Conservation (phyloP, 37 sponge, comb jelly and placozoan species). For the Tethya wilhelma region DNA sequence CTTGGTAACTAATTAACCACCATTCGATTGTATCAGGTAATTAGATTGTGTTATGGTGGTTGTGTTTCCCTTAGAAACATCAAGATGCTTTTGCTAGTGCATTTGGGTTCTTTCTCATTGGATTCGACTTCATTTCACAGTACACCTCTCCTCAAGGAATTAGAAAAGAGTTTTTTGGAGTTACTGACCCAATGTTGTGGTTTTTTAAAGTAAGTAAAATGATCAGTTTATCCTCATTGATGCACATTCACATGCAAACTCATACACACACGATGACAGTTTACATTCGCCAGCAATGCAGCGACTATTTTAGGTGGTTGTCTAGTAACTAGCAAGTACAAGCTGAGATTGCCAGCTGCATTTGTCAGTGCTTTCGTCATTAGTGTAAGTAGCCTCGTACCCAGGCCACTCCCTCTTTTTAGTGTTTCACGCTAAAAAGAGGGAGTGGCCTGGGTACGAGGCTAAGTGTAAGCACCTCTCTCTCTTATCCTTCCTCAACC, state of each 20-base stretch:
- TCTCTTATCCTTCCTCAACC: background rate
- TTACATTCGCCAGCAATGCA: conserved; percentile 93
- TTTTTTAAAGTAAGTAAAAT: conserved; percentile 67
- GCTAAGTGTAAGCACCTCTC: too few species aligned
- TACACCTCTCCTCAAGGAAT: conserved; percentile 38
- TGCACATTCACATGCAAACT: background rate
- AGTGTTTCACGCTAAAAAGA: background rate
- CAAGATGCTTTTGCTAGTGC: conserved; percentile 94
- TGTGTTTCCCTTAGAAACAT: conserved; percentile 64
- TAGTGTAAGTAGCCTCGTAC: conserved; percentile 65
- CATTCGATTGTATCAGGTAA: background rate
- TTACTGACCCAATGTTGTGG: conserved; percentile 74
- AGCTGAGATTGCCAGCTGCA: conserved; percentile 75
- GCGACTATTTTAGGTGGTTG: conserved; percentile 91
- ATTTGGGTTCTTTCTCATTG: conserved; percentile 88
- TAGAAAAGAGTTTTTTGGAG: conserved; percentile 25
- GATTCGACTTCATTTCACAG: conserved; percentile 65
- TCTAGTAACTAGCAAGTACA: conserved; percentile 75
- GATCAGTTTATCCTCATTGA: background rate
- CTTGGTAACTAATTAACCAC: conserved; percentile 42
- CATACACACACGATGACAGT: conserved; percentile 39
- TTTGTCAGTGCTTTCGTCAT: conserved; percentile 89
- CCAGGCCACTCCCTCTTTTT: background rate
- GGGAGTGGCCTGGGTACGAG: too few species aligned
- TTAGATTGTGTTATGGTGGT: background rate